Evolutionary conservation across 2,797 vertebrate species (phyloP).

Genomic region (Pteronotus mesoamericanus): DNA sequence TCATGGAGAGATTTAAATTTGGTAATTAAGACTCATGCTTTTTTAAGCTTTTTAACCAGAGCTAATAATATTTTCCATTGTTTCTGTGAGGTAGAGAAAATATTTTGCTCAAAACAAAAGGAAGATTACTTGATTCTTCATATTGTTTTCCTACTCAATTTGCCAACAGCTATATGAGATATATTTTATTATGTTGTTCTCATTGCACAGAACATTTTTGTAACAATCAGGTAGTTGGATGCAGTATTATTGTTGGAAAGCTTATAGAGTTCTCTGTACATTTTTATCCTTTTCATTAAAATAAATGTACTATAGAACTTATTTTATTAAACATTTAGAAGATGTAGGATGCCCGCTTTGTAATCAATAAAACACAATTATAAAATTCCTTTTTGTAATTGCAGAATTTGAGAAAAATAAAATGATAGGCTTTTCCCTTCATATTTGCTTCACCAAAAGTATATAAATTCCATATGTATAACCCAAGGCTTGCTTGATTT

Average conservation of each 20-base stretch:
- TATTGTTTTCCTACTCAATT: neutral
- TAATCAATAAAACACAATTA: slow-evolving; percentile 26
- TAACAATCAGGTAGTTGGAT: slow-evolving; percentile 26
- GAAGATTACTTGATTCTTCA: slow-evolving; percentile 19
- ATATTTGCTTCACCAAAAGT: neutral
- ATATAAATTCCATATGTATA: neutral
- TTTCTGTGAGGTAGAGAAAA: neutral
- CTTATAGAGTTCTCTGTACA: neutral
- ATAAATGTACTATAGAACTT: slow-evolving; percentile 19
- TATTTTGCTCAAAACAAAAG: slow-evolving; percentile 13
- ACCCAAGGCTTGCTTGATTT: neutral
- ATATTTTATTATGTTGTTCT: slow-evolving; percentile 52
- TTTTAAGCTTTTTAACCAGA: neutral
- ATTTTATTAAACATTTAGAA: slow-evolving; percentile 21
- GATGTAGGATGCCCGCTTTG: slow-evolving; percentile 31
- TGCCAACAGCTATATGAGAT: slow-evolving; percentile 32
- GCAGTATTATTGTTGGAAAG: neutral
- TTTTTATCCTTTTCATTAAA: slow-evolving; percentile 63
- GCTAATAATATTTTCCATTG: neutral
- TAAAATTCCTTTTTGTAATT: slow-evolving; percentile 46
- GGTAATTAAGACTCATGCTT: neutral
- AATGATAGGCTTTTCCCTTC: neutral
- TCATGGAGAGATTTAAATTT: neutral
- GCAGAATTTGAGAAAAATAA: neutral
- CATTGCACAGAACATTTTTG: slow-evolving; percentile 37